Conservation (phyloP, 2,888 invertebrate species). For the Brachypterus glaber region DNA sequence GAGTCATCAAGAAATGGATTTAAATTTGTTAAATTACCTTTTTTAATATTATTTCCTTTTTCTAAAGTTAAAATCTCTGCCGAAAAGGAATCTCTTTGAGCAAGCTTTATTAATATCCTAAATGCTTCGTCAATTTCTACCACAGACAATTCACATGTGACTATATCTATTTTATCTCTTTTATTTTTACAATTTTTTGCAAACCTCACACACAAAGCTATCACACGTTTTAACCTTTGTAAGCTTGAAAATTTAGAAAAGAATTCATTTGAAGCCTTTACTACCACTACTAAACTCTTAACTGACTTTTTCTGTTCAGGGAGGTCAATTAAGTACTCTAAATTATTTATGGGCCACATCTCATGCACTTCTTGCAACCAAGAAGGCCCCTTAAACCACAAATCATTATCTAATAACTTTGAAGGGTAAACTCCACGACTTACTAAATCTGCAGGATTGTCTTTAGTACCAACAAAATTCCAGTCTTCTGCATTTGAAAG, state of each 20-base stretch:
- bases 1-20: conserved; percentile 17
- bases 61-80: conserved; percentile 6
- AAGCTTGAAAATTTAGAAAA: too few relatives aligned
- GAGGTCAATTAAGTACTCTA: too few relatives aligned
- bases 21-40: conserved; percentile 9
- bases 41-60: not conserved
- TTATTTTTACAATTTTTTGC: not conserved
- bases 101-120: not conserved
- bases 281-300: too few relatives aligned
- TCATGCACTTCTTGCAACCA: not conserved
- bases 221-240: too few relatives aligned
- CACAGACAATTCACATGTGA: not conserved
- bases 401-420: conserved; percentile 3
- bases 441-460: conserved; percentile 4
- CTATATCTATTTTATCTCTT: not conserved
- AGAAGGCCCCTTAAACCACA: conserved; percentile 9
- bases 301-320: too few relatives aligned
- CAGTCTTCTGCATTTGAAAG: not conserved
- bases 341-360: conserved; percentile 2
- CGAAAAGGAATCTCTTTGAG: conserved; percentile 5
- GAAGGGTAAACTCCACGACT: conserved; percentile 3
- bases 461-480: not conserved
- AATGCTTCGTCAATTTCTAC: conserved; percentile 1
- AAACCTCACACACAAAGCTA: too few relatives aligned
- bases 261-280: not conserved